phyloP scores from a whole-genome alignment of 2,888 invertebrate genomes.

The Erpobdella octoculata region DNA sequence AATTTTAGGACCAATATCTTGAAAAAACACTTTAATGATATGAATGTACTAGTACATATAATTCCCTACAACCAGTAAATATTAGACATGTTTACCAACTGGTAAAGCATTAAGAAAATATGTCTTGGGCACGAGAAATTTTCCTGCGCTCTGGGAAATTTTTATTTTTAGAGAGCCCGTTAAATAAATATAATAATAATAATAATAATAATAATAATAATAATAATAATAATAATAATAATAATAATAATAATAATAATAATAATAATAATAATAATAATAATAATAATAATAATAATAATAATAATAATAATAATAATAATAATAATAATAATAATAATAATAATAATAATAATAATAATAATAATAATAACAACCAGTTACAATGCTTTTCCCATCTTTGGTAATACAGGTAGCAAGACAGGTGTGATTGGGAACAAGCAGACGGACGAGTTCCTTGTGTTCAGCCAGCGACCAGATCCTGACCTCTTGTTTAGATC shows the following conservation, averaged over 20 bases:
- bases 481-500: slow-evolving; percentile 73
- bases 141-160: too few species aligned
- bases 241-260: neutral
- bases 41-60: too few species aligned
- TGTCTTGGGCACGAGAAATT: too few species aligned
- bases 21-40: neutral
- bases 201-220: too few species aligned
- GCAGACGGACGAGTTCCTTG: slow-evolving; percentile 73
- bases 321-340: neutral
- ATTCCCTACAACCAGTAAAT: too few species aligned
- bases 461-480: slow-evolving; percentile 72
- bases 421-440: slow-evolving; percentile 79
- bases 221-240: too few species aligned
- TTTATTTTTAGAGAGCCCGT: too few species aligned
- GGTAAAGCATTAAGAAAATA: too few species aligned
- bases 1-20: neutral
- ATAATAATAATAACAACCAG: neutral
- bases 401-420: slow-evolving; percentile 57
- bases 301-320: neutral
- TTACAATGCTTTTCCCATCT: slow-evolving; percentile 5
- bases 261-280: neutral
- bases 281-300: neutral
- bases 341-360: neutral
- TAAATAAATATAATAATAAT: too few species aligned
- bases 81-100: too few species aligned